Percentiles rank a stretch among this genome's conserved stretches.
phyloP scores from a whole-genome alignment of 2,113 vertebrate species.

The Perognathus longimembris region DNA sequence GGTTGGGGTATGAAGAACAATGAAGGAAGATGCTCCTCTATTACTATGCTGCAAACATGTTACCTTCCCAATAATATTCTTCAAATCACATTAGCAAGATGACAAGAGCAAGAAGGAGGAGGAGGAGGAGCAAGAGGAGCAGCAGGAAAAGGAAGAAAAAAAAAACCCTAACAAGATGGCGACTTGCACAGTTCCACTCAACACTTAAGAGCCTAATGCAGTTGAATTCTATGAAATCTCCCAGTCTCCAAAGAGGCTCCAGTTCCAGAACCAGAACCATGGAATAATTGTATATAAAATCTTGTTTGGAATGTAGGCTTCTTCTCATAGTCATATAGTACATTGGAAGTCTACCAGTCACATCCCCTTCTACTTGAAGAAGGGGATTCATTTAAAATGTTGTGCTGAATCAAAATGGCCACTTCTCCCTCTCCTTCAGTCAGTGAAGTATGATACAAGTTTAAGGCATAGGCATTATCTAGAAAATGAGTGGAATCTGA shows the following conservation, averaged over 20 bases:
- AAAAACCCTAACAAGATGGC: not conserved
- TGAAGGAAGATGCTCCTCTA: not conserved
- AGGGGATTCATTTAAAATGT: not conserved
- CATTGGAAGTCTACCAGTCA: not conserved
- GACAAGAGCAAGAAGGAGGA: not conserved
- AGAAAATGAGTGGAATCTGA: constrained; percentile 14
- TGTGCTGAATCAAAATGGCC: not conserved
- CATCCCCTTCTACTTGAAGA: not conserved
- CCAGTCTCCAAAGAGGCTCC: not conserved
- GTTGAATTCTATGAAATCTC: not conserved
- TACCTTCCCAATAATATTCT: not conserved
- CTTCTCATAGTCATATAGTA: not conserved
- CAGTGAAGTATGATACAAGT: not conserved
- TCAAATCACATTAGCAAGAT: not conserved
- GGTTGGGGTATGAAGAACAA: not conserved
- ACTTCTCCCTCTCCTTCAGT: not conserved
- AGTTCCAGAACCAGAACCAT: not conserved
- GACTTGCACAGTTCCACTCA: not conserved
- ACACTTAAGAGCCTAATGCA: not conserved
- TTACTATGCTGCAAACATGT: not conserved
- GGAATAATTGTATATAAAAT: not conserved
- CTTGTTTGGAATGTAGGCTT: not conserved
- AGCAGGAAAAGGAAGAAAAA: not conserved
- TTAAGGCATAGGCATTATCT: not conserved
- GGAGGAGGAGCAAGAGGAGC: not conserved